Base-by-base conservation (phyloP, 2,113 vertebrate genomes). In the Ailurus styani region DNA sequence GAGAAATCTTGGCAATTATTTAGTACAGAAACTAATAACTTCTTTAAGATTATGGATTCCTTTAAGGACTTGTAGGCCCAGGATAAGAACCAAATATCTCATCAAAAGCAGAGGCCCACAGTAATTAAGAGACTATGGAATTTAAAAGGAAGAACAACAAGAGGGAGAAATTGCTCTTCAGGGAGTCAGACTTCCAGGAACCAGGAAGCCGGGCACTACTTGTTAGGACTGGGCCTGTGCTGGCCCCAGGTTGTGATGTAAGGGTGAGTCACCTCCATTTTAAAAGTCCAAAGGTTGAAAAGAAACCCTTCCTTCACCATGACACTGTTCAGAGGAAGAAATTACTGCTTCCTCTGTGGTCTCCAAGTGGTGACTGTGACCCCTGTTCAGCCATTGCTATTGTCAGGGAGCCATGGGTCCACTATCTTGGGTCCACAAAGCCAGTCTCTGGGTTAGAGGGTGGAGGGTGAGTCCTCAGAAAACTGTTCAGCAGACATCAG, bases 71-170 rank as follows among this genome's bases (percentile, higher is more conserved):
- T 90, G 13, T 81, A 27, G 34, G 89, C 7, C 11, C 37, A 66
- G 31, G 13, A 52, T 45, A 11, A 87, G 34, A 97, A 27, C 21
- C n/a, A 66, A 75, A 57, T 91, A 60, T 79, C 52, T 90, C 64
- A 37, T 86, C 47, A 90, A 64, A 97, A 82, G 45, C 55, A 73
- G 27, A 78, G 83, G 42, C 23, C 47, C 40, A 45, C 9, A 75
- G 0, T 31, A 14, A 77, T 31, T 40, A 7, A 42, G 20, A 52
- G 37, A 7, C 31, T 29, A 29, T n/a, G 37, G 12, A 77, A 47
- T n/a, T 42, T 7, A 55, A 77, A 96, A 78, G 40, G 40, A 29
- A 72, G 47, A 79, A 70, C 54, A 29, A 50, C 11, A 47, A 77
- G 55, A 82, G 4, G 31, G 87, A 90, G 52, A 20, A 2, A 15